Base-by-base conservation (phyloP, 2,797 vertebrate species). In the Epinephelus coioides region DNA sequence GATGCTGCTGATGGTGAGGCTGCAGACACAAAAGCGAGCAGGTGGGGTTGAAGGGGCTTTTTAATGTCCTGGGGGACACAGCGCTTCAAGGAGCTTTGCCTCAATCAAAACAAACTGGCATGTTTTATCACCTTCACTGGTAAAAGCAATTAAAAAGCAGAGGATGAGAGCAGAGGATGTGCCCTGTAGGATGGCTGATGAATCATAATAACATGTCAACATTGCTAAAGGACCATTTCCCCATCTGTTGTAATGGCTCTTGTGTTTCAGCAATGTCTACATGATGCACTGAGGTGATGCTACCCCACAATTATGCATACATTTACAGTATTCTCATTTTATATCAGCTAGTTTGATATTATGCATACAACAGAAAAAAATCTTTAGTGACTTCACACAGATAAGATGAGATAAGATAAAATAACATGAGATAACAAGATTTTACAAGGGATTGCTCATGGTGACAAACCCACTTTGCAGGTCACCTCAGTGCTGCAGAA, bases 101-200 rank as follows among this genome's bases (percentile, higher is more conserved):
- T 76, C 34, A 65, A 68, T 75, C 30, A 71, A 75, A 81, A 79
- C 74, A 78, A 74, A 44, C 47, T 54, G 70, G 21, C 51, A 11
- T 54, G 8, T 78, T 82, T 78, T 77, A 69, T 72, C 79, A 77
- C 27, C 10, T 60, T 64, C 61, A 25, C 63, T 46, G 55, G 55
- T 78, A 53, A 72, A 75, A 78, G 76, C 69, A 81, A 79, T 85
- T 89, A 76, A 74, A 83, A 76, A 72, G 61, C 59, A 67, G 27
- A 59, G 75, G 60, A 78, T 40, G 68, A 67, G 70, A 75, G 70
- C 44, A 14, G 44, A 50, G 43, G 47, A 63, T 51, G 40, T 55
- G 63, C 38, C 50, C 55, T 47, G 47, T 6, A 63, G 61, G 50
- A 66, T 55, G 54, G 63, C 23, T 59, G 64, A 73, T 72, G 69